These are phyloP conservation scores for Meriones psammophilus DNA, from an alignment of 2,797 vertebrate species.

Conservation along the genomic window DNA sequence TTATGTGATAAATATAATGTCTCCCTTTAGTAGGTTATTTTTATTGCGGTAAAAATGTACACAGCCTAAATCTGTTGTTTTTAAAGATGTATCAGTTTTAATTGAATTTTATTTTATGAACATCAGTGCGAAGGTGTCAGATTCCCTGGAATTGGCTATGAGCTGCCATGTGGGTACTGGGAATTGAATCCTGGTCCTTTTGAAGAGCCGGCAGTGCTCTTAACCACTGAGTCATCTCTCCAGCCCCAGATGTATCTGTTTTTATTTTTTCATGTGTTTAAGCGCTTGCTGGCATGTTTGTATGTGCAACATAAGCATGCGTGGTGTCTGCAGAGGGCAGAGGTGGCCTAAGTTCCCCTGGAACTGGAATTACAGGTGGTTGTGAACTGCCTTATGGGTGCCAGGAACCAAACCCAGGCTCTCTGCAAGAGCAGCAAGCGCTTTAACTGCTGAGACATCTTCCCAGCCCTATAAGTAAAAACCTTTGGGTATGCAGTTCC, in stretches of 20 bases:
- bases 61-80: not conserved
- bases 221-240: too few relatives aligned
- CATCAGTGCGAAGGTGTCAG: too few relatives aligned
- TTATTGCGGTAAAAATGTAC: not conserved
- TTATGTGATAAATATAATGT: not conserved
- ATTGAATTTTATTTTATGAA: too few relatives aligned
- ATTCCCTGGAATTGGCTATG: too few relatives aligned
- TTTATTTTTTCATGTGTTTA: not conserved
- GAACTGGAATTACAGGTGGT: not conserved
- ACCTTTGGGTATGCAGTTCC: not conserved
- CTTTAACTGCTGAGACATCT: not conserved
- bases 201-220: too few relatives aligned
- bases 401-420: not conserved
- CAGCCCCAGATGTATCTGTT: too few relatives aligned
- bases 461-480: not conserved
- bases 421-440: not conserved
- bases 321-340: not conserved
- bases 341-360: too few relatives aligned
- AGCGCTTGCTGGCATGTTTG: not conserved
- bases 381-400: not conserved
- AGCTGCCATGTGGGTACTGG: too few relatives aligned
- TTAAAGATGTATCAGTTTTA: too few relatives aligned
- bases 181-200: too few relatives aligned
- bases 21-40: not conserved
- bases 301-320: too few relatives aligned